These are phyloP conservation scores for Orestias chungarensis DNA, from an alignment of 2,797 vertebrate genomes.

Conservation along the genomic window DNA sequence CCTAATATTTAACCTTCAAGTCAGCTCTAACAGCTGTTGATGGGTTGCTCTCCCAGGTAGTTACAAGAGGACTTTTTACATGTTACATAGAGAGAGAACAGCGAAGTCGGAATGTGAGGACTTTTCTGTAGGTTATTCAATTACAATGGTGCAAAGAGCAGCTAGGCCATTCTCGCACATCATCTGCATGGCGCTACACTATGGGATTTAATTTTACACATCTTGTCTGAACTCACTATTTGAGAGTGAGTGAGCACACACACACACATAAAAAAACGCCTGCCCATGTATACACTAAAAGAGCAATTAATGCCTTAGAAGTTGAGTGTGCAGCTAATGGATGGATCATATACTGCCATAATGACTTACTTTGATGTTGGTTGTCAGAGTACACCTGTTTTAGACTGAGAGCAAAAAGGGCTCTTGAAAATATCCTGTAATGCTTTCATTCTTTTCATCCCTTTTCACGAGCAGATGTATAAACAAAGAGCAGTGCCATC, in stretches of 20 bases:
- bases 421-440: slow-evolving; percentile 63
- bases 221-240: slow-evolving; percentile 68
- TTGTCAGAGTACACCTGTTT: slow-evolving; percentile 70
- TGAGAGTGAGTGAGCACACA: slow-evolving; percentile 53
- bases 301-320: slow-evolving; percentile 66
- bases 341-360: slow-evolving; percentile 71
- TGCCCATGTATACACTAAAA: slow-evolving; percentile 20
- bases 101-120: slow-evolving; percentile 78
- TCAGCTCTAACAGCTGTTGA: slow-evolving; percentile 97
- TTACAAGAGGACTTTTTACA: slow-evolving; percentile 87
- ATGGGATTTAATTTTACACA: slow-evolving; percentile 76
- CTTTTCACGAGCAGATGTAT: slow-evolving; percentile 78
- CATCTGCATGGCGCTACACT: slow-evolving; percentile 77
- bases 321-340: slow-evolving; percentile 70
- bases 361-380: slow-evolving; percentile 71
- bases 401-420: slow-evolving; percentile 57
- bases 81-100: slow-evolving; percentile 71
- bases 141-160: slow-evolving; percentile 83
- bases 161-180: slow-evolving; percentile 76
- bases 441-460: slow-evolving; percentile 61
- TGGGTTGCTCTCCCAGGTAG: slow-evolving; percentile 94
- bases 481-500: slow-evolving; percentile 72
- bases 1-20: slow-evolving; percentile 99
- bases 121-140: slow-evolving; percentile 87
- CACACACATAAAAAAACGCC: slow-evolving; percentile 2